These are phyloP conservation scores for Helostoma temminkii DNA, from an alignment of 2,797 vertebrate genomes.

Conservation along the genomic window DNA sequence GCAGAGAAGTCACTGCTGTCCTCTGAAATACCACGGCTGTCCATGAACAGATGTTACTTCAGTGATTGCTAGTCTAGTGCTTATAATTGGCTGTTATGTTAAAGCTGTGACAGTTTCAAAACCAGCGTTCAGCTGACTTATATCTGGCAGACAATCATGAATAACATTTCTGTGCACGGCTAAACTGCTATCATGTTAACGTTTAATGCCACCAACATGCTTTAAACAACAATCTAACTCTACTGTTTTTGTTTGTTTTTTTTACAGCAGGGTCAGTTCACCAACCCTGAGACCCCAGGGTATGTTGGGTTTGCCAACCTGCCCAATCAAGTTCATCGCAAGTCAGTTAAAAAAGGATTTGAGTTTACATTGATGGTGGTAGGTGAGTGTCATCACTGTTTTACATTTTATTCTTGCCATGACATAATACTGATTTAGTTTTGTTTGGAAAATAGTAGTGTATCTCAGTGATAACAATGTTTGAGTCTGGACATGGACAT, in stretches of 20 bases:
- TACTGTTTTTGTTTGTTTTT: neutral
- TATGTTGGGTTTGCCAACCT: constrained; percentile 98
- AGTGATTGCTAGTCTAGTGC: neutral
- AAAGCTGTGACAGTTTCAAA: neutral
- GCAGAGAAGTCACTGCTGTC: constrained; percentile 13
- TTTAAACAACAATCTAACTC: neutral
- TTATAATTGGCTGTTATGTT: constrained; percentile 22
- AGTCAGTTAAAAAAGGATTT: constrained; percentile 98
- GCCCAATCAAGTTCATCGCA: constrained; percentile 98
- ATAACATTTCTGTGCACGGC: neutral
- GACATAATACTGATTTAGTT: neutral
- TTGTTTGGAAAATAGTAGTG: constrained; percentile 23
- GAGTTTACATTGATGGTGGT: constrained; percentile 99
- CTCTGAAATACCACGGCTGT: constrained; percentile 22
- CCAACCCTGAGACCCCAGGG: constrained; percentile 96
- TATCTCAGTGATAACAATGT: constrained; percentile 27
- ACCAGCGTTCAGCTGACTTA: neutral
- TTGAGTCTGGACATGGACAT: constrained; percentile 14
- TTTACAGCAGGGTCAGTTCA: constrained; percentile 89
- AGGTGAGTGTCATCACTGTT: constrained; percentile 86
- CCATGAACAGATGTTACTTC: constrained; percentile 36
- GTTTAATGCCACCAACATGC: neutral
- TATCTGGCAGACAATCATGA: too few species aligned
- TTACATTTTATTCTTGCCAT: neutral
- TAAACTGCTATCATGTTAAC: neutral